phyloP scores from a whole-genome alignment of 2,113 vertebrate species.

The Seriola quinqueradiata region DNA sequence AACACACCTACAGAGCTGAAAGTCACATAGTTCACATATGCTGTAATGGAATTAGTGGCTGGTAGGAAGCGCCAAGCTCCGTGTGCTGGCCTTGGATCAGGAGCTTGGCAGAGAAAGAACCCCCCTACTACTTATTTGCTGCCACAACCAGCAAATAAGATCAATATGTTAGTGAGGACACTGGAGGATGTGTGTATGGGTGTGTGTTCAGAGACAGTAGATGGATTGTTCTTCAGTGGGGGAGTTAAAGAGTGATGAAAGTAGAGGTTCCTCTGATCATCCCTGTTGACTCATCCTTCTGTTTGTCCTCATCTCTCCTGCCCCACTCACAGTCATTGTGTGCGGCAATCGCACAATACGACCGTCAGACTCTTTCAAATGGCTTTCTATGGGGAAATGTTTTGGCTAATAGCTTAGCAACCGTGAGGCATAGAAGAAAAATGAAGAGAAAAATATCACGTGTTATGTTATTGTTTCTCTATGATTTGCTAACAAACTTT shows the following conservation, averaged over 20 bases:
- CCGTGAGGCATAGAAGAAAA: too few species aligned
- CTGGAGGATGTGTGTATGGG: neutral
- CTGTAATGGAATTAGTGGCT: slow-evolving; percentile 29
- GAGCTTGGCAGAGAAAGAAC: slow-evolving; percentile 12
- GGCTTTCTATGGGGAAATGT: too few species aligned
- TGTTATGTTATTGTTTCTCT: too few species aligned
- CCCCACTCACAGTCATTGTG: too few species aligned
- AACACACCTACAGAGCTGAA: neutral
- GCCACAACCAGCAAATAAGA: slow-evolving; percentile 27
- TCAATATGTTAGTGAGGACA: slow-evolving; percentile 27
- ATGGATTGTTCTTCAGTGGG: slow-evolving; percentile 9
- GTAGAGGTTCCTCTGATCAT: slow-evolving; percentile 30
- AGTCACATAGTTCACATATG: slow-evolving; percentile 17
- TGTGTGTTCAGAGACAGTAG: slow-evolving; percentile 25
- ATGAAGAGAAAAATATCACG: too few species aligned
- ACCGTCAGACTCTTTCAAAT: too few species aligned
- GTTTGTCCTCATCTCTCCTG: too few species aligned
- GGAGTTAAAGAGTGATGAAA: slow-evolving; percentile 40
- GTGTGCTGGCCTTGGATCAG: slow-evolving; percentile 15
- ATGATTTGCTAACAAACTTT: too few species aligned
- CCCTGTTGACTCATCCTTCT: neutral
- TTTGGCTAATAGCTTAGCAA: too few species aligned
- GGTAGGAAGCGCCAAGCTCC: slow-evolving; percentile 16
- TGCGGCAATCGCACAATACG: too few species aligned
- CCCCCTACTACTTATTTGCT: neutral